phyloP scores from a whole-genome alignment of 2,888 invertebrate genomes.

The Galerucella calmariensis region DNA sequence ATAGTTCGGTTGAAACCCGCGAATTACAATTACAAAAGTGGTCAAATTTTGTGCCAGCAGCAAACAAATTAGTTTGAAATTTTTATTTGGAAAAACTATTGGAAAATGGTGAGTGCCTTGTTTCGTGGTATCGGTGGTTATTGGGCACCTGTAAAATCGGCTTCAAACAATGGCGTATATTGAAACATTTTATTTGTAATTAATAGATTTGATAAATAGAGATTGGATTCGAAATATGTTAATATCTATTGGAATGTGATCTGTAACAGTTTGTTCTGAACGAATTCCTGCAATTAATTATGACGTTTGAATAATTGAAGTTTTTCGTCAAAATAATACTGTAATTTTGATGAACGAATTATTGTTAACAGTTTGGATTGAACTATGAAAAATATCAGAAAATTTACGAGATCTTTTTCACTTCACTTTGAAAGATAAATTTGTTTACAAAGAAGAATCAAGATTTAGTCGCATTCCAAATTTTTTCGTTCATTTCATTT shows the following conservation, averaged over 20 bases:
- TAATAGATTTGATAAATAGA: slow-evolving; percentile 4
- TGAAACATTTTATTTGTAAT: slow-evolving; percentile 7
- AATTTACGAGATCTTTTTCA: too few relatives aligned
- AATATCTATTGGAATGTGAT: slow-evolving; percentile 1
- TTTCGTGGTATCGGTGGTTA: slow-evolving; percentile 9
- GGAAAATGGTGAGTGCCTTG: slow-evolving; percentile 27
- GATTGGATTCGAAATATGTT: slow-evolving; percentile 6
- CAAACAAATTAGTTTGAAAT: slow-evolving; percentile 43
- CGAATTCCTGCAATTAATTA: not conserved
- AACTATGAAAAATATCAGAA: too few relatives aligned
- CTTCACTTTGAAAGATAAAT: too few relatives aligned
- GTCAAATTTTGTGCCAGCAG: slow-evolving; percentile 39
- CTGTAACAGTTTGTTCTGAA: slow-evolving; percentile 14
- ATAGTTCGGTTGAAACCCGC: slow-evolving; percentile 37
- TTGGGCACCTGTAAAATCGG: not conserved
- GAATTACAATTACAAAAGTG: slow-evolving; percentile 44
- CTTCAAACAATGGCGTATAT: not conserved
- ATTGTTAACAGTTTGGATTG: too few relatives aligned
- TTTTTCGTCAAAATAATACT: not conserved
- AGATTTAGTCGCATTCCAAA: not conserved
- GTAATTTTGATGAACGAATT: not conserved
- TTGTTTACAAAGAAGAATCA: not conserved
- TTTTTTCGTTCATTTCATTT: not conserved
- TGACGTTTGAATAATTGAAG: not conserved
- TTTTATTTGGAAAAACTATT: slow-evolving; percentile 39